Conservation (phyloP, 2,888 invertebrate genomes). For the Volucella inflata region DNA sequence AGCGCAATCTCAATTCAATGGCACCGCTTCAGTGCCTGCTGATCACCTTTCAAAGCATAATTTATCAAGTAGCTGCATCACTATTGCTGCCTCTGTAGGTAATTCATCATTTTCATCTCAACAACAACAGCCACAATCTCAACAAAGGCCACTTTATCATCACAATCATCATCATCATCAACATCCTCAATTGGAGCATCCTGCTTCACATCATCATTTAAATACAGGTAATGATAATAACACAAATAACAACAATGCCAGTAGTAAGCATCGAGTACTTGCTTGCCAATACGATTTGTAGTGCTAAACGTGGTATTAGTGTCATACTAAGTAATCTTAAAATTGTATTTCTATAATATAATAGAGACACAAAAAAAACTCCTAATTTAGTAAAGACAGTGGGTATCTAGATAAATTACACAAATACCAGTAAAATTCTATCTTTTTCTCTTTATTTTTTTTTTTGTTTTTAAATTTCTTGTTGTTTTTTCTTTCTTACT, state of each 20-base stretch:
- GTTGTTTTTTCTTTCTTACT: too few species aligned
- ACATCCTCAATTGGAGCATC: slow-evolving; percentile 65
- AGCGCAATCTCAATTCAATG: slow-evolving; percentile 50
- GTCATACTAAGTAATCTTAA: slow-evolving; percentile 15
- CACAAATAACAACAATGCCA: slow-evolving; percentile 64
- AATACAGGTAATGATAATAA: slow-evolving; percentile 61
- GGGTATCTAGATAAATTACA: not conserved
- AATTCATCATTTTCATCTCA: slow-evolving; percentile 58
- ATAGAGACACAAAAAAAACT: too few species aligned
- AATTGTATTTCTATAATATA: not conserved
- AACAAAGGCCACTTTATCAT: slow-evolving; percentile 64
- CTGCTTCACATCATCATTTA: slow-evolving; percentile 69
- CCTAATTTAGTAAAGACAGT: not conserved
- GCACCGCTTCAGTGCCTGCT: slow-evolving; percentile 50
- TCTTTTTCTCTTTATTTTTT: too few species aligned
- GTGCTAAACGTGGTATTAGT: not conserved
- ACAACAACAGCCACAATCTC: slow-evolving; percentile 68
- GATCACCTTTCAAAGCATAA: slow-evolving; percentile 60
- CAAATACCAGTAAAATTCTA: too few species aligned
- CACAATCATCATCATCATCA: slow-evolving; percentile 70
- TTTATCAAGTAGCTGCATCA: slow-evolving; percentile 49
- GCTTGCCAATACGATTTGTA: slow-evolving; percentile 65
- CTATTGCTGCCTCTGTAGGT: slow-evolving; percentile 46
- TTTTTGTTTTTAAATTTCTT: too few species aligned
- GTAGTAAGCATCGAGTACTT: slow-evolving; percentile 49